Percentiles rank a stretch among this genome's conserved stretches.
Evolutionary conservation across 2,113 vertebrate genomes (phyloP).

Genomic region (Gadus macrocephalus): DNA sequence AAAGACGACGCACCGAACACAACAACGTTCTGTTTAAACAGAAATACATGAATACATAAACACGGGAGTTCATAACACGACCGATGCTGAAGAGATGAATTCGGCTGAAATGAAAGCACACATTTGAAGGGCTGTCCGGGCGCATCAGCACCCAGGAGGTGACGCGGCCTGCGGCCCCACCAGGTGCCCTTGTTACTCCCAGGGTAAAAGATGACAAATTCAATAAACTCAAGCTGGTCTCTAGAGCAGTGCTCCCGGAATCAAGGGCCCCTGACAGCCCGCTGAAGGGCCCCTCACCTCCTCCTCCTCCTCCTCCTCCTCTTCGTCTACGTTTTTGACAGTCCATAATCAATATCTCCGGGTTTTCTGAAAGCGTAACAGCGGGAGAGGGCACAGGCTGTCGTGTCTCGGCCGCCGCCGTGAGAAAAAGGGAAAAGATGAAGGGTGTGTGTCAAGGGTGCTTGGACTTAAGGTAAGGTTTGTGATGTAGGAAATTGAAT

Average conservation of each 20-base stretch:
- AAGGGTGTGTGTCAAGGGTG: constrained; percentile 60
- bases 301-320: constrained; percentile 50
- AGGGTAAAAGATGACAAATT: constrained; percentile 72
- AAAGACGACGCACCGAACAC: no score
- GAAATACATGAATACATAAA: background rate
- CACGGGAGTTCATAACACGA: no score
- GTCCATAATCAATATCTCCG: constrained; percentile 59
- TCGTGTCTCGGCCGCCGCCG: constrained; percentile 11
- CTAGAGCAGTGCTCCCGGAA: constrained; percentile 48
- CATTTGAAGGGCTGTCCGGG: constrained; percentile 52
- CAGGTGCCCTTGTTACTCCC: constrained; percentile 71
- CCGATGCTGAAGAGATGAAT: background rate
- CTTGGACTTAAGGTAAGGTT: constrained; percentile 75
- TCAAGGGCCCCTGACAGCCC: constrained; percentile 66
- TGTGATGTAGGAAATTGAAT: constrained; percentile 85
- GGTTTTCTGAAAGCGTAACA: background rate
- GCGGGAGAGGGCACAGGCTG: no score
- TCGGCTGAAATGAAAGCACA: constrained; percentile 21
- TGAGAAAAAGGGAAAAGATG: constrained; percentile 59
- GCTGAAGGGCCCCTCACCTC: constrained; percentile 62
- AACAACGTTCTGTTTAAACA: background rate
- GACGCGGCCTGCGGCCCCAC: constrained; percentile 57
- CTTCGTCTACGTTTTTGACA: constrained; percentile 26
- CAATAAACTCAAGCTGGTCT: constrained; percentile 70
- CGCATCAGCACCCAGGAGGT: constrained; percentile 62